phyloP scores from a whole-genome alignment of 2,888 invertebrate genomes.

The Agrochola macilenta region DNA sequence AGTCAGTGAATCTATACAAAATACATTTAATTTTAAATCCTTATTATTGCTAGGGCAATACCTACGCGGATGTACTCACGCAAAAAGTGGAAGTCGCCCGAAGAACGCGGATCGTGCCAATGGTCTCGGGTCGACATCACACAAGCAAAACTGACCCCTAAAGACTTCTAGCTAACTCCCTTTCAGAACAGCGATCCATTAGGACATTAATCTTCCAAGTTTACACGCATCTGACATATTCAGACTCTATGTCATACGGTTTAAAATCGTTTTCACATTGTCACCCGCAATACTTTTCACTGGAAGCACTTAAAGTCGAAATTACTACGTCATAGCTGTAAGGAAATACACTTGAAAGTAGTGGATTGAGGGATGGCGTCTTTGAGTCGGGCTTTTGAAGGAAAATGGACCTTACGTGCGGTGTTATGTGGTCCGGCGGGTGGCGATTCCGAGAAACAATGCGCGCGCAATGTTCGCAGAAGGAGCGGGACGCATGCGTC shows the following conservation, averaged over 20 bases:
- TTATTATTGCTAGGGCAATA: conserved; percentile 83
- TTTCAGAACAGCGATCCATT: conserved; percentile 76
- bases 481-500: conserved; percentile 83
- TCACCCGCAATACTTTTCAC: conserved; percentile 64
- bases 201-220: conserved; percentile 80
- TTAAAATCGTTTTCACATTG: conserved; percentile 81
- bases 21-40: conserved; percentile 79
- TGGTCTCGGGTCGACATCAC: conserved; percentile 69
- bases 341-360: conserved; percentile 80
- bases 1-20: conserved; percentile 18
- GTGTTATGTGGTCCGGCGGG: conserved; percentile 83
- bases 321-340: conserved; percentile 76
- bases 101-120: conserved; percentile 88
- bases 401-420: conserved; percentile 79
- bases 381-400: conserved; percentile 72
- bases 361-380: conserved; percentile 83
- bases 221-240: conserved; percentile 72
- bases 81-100: conserved; percentile 87
- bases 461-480: conserved; percentile 84
- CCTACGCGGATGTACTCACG: conserved; percentile 82
- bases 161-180: conserved; percentile 74
- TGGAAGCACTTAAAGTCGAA: conserved; percentile 76
- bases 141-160: conserved; percentile 81
- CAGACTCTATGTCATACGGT: conserved; percentile 77
- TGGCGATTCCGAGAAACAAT: conserved; percentile 88